A percentile compares a stretch with the other conserved stretches of the same genome.
Conservation (phyloP, 2,888 invertebrate species). For the Tridacna crocea region DNA sequence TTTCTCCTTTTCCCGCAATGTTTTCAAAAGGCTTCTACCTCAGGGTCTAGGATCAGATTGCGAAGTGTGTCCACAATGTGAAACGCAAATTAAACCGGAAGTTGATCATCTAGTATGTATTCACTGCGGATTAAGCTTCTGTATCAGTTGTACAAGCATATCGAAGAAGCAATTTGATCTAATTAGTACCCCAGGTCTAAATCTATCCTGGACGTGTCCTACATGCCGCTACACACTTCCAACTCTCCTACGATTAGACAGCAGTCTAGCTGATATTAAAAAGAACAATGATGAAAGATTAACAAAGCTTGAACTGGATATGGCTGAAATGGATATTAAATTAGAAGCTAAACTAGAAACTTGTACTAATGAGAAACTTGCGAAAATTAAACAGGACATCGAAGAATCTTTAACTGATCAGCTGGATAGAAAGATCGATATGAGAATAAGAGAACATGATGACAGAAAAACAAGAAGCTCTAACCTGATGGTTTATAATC, state of each 20-base stretch:
- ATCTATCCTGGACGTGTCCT: neutral
- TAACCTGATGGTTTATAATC: neutral
- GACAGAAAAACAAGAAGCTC: neutral
- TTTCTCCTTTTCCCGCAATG: no score
- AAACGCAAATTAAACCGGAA: neutral
- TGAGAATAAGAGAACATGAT: neutral
- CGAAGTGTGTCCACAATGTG: neutral
- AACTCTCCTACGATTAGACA: neutral
- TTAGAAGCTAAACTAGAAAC: neutral
- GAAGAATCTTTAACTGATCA: neutral
- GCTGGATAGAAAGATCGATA: neutral
- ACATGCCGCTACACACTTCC: neutral
- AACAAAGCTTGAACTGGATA: neutral
- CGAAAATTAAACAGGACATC: neutral
- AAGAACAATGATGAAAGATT: neutral
- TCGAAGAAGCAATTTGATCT: neutral
- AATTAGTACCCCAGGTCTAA: neutral
- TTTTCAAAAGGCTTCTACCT: no score
- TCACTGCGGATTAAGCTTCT: neutral
- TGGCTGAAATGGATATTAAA: neutral
- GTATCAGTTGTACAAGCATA: neutral
- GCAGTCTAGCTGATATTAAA: neutral
- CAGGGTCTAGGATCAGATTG: neutral
- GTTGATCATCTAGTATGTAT: neutral
- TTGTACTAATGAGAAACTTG: neutral